Percentiles rank a stretch among this genome's conserved stretches.
These are phyloP conservation scores for Netelia melanura DNA, from an alignment of 2,888 invertebrate species.

Conservation along the genomic window DNA sequence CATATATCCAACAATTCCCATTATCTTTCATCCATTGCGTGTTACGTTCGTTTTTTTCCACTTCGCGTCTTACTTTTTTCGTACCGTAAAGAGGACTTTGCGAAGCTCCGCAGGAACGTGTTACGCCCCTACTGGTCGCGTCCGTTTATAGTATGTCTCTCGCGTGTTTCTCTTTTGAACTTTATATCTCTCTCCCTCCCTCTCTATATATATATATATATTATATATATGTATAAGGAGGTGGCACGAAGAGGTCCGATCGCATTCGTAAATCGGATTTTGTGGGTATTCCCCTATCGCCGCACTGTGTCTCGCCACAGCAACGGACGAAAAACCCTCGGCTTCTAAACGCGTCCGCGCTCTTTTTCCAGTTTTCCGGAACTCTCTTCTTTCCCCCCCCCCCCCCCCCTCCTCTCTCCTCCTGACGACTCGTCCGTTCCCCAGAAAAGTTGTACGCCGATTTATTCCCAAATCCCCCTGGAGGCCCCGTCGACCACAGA, in stretches of 20 bases:
- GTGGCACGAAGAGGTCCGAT: slow-evolving; percentile 53
- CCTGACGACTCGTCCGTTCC: slow-evolving; percentile 24
- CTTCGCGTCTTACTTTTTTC: slow-evolving; percentile 23
- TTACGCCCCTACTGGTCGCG: slow-evolving; percentile 3
- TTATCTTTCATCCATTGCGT: slow-evolving; percentile 52
- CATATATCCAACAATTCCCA: slow-evolving; percentile 34
- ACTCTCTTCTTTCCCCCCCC: slow-evolving; percentile 18
- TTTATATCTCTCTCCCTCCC: slow-evolving; percentile 28
- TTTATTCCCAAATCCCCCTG: slow-evolving; percentile 63
- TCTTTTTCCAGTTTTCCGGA: slow-evolving; percentile 4
- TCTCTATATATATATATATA: slow-evolving; percentile 24
- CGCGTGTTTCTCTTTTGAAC: not conserved
- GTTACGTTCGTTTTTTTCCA: slow-evolving; percentile 40
- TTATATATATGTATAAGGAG: slow-evolving; percentile 13
- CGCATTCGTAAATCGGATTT: slow-evolving; percentile 69
- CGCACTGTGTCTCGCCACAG: slow-evolving; percentile 41
- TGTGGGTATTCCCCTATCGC: slow-evolving; percentile 66
- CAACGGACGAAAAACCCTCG: slow-evolving; percentile 42
- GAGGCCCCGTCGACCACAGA: slow-evolving; percentile 40
- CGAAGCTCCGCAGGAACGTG: slow-evolving; percentile 52
- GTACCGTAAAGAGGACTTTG: slow-evolving; percentile 63
- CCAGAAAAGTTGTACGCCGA: slow-evolving; percentile 64
- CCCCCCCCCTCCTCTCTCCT: not conserved
- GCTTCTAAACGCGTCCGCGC: slow-evolving; percentile 44
- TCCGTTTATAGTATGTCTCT: slow-evolving; percentile 29